These are phyloP conservation scores for Protophormia terraenovae DNA, from an alignment of 2,888 invertebrate species.

Conservation along the genomic window DNA sequence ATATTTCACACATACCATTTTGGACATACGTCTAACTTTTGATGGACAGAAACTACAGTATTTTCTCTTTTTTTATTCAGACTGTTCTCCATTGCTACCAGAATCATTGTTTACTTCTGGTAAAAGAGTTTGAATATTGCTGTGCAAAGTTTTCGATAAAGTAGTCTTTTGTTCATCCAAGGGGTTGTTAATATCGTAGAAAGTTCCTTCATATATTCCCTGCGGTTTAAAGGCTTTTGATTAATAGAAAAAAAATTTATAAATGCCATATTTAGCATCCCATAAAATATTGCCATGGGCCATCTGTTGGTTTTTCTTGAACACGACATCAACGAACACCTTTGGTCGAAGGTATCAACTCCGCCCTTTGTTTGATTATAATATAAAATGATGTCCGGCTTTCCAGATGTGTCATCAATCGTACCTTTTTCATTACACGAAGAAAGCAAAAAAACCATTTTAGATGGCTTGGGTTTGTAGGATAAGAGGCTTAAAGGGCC, in stretches of 20 bases:
- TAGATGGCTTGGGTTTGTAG: background rate
- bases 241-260: background rate
- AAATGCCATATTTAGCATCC: background rate
- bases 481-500: no score
- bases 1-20: slow-evolving; percentile 41
- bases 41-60: slow-evolving; percentile 45
- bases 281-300: background rate
- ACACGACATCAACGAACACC: background rate
- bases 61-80: slow-evolving; percentile 28
- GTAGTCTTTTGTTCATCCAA: background rate
- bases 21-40: slow-evolving; percentile 49
- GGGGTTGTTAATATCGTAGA: background rate
- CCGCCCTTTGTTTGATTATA: background rate
- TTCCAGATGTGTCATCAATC: background rate
- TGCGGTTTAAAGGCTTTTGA: background rate
- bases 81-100: no score
- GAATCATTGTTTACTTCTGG: no score
- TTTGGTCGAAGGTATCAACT: background rate
- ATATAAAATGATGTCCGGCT: background rate
- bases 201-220: background rate
- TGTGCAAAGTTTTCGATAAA: background rate
- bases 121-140: slow-evolving; percentile 2
- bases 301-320: background rate
- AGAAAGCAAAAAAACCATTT: background rate
- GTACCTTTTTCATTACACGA: background rate